phyloP scores from a whole-genome alignment of 2,888 invertebrate species.

The Resseliella maxima region DNA sequence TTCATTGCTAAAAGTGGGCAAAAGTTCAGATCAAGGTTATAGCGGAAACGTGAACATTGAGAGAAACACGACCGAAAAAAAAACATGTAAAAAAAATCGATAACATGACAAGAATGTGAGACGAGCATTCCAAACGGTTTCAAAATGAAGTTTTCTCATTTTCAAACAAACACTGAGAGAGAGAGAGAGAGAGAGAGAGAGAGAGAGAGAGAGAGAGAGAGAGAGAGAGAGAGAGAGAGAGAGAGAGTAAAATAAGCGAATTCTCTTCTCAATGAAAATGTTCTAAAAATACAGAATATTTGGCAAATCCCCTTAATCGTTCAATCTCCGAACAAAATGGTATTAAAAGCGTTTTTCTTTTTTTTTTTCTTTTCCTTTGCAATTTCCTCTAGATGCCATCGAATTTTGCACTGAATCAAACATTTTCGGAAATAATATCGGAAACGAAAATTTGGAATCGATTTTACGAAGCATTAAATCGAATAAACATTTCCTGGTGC shows the following conservation, averaged over 20 bases:
- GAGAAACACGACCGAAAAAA: background rate
- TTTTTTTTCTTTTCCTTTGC: background rate
- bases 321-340: background rate
- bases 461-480: background rate
- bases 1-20: background rate
- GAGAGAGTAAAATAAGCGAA: no score
- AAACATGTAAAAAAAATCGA: background rate
- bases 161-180: no score
- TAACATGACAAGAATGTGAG: background rate
- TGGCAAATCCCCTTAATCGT: background rate
- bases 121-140: no score
- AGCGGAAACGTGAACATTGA: background rate
- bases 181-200: no score
- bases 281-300: background rate
- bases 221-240: no score
- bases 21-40: constrained; percentile 54
- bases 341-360: background rate
- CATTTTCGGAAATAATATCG: constrained; percentile 15
- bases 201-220: no score
- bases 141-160: background rate
- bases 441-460: constrained; percentile 37
- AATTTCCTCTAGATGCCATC: constrained; percentile 28
- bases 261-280: background rate
- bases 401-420: background rate
- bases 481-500: constrained; percentile 6